Percentiles rank a stretch among this genome's conserved stretches.
Evolutionary conservation across 2,797 vertebrate species (phyloP).

Genomic region (Hipposideros larvatus): DNA sequence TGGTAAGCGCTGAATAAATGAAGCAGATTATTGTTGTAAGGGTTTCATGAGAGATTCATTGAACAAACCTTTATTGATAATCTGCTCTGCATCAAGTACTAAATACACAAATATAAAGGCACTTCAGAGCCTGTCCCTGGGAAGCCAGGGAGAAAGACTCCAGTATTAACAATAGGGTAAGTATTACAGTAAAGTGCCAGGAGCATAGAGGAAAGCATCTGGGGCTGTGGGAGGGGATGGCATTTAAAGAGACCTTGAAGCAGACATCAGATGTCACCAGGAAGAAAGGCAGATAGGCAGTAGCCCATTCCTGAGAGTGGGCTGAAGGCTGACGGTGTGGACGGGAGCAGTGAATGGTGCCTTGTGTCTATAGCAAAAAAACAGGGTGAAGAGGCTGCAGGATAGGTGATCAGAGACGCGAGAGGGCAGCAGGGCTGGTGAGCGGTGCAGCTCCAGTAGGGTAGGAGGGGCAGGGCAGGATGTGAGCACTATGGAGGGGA

Average conservation of each 20-base stretch:
- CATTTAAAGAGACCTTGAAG: neutral
- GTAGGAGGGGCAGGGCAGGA: neutral
- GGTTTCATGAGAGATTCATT: neutral
- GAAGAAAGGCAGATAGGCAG: neutral
- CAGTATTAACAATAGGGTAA: neutral
- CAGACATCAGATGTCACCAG: neutral
- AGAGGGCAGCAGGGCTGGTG: neutral
- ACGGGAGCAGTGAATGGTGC: neutral
- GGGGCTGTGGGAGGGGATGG: neutral
- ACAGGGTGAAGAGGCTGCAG: neutral
- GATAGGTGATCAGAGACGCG: neutral
- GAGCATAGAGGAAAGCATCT: neutral
- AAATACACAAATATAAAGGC: neutral
- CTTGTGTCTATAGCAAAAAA: neutral
- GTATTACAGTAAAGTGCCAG: neutral
- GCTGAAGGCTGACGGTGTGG: neutral
- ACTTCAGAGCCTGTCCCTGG: neutral
- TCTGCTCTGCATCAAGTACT: neutral
- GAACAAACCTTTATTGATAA: neutral
- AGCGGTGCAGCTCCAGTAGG: neutral
- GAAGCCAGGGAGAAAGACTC: neutral
- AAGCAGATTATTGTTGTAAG: neutral
- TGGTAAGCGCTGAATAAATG: neutral
- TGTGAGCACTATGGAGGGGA: fast-evolving
- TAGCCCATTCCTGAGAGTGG: neutral